Base-by-base conservation (phyloP, 2,113 vertebrate genomes). In the Copsychus sechellarum region DNA sequence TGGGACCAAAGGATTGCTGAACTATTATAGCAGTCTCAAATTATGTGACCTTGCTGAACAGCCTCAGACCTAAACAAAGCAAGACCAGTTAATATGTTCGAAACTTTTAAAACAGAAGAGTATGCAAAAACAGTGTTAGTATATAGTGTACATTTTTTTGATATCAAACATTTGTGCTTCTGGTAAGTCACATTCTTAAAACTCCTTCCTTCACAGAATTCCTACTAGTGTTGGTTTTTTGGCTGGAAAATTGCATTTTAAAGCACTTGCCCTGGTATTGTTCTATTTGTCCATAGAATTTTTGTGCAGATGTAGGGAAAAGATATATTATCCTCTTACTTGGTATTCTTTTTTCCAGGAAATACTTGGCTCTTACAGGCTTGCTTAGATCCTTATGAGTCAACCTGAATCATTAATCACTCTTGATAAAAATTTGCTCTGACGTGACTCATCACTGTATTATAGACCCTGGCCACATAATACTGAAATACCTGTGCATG, bases 1-100 rank as follows among this genome's bases (percentile, higher is more conserved):
- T 92, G 96, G 98, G 98, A 98, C 98, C 98, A 98, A 98, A 98
- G 96, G 96, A 97, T 97, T 97, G 95, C 94, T 97, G 95, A 96
- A 87, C 73, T 96, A 96, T 92, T 96, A 93, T 40, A 33, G 93
- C 88, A 96, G 54, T 97, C 96, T 98, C 77, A 90, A 79, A 91
- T 89, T 93, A 84, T 84, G 51, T 96, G 95, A 98, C 79, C 94
- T 40, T 98, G 77, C 95, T 97, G 88, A 87, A 81, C 91, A 97
- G 95, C 81, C 86, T 93, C 92, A 84, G 80, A 93, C 95, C 92
- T 96, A 94, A 86, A 96, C 76, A 97, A 95, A 95, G 90, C 88
- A 80, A 81, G 74, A 92, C 85, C 92, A 93, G 72, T 96, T 96
- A 96, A 91, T 92, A 51, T 9, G 12, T 94, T 96, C 81, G 90